Percentiles rank a stretch among this genome's conserved stretches.
Conservation (phyloP, 2,113 vertebrate genomes). For the Petrocephalus zakoni region DNA sequence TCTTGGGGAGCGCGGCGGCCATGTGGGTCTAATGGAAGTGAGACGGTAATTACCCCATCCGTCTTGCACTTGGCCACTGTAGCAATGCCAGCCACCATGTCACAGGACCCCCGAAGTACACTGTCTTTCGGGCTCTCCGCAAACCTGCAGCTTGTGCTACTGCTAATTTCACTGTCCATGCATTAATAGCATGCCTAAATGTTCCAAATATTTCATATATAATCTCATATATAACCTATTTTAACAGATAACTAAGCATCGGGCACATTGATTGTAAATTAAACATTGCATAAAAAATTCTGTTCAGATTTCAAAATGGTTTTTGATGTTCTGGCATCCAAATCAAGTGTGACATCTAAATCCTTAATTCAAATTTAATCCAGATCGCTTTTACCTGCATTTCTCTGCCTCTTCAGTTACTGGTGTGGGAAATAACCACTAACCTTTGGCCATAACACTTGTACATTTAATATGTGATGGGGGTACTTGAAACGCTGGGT, state of each 20-base stretch:
- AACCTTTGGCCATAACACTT: background rate
- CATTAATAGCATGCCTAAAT: background rate
- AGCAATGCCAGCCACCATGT: background rate
- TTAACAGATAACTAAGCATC: background rate
- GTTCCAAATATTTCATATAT: background rate
- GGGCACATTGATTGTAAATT: background rate
- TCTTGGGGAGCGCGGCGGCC: background rate
- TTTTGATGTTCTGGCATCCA: background rate
- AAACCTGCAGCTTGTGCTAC: too few relatives aligned
- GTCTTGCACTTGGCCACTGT: background rate
- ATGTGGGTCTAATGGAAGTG: slow-evolving; percentile 1
- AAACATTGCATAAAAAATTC: background rate
- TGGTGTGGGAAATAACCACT: background rate
- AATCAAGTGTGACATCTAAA: background rate
- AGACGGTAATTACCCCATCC: slow-evolving; percentile 13
- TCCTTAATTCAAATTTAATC: background rate
- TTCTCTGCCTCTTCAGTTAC: background rate
- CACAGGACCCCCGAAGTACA: background rate
- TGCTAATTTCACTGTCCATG: background rate
- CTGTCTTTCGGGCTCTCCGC: background rate
- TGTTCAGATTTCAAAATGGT: background rate
- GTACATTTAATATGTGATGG: background rate
- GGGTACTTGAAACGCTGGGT: background rate
- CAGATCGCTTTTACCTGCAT: background rate
- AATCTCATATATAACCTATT: background rate